Evolutionary conservation across 2,113 vertebrate species (phyloP).

Genomic region (Anolis carolinensis): DNA sequence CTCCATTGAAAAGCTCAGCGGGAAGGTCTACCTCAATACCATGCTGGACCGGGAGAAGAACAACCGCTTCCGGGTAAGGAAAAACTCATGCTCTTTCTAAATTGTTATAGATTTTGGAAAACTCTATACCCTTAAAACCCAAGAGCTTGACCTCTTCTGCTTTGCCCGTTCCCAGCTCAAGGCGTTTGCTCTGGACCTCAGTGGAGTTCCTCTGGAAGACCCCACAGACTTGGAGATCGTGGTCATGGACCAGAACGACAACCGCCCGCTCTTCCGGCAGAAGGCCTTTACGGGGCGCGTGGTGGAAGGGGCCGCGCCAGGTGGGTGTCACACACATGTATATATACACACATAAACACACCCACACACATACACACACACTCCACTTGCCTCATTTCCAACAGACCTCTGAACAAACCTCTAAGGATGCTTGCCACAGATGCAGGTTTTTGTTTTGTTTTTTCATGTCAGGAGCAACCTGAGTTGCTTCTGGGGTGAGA

Average conservation of each 20-base stretch:
- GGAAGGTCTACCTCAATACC: conserved; percentile 87
- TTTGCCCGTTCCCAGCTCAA: conserved; percentile 78
- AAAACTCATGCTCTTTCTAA: fast-evolving
- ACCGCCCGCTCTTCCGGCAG: conserved; percentile 85
- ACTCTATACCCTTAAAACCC: no score
- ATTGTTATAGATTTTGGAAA: neutral
- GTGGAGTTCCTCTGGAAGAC: conserved; percentile 88
- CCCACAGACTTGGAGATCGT: conserved; percentile 94
- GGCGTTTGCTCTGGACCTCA: conserved; percentile 91
- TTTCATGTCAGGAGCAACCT: no score
- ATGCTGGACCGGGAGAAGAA: conserved; percentile 91
- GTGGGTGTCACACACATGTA: no score
- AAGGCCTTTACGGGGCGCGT: conserved; percentile 79
- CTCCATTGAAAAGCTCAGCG: conserved; percentile 90
- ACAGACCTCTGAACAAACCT: no score
- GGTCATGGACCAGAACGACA: conserved; percentile 97
- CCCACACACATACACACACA: no score
- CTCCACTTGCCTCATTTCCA: no score
- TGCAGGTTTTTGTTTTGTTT: no score
- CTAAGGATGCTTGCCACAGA: no score
- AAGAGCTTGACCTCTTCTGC: neutral
- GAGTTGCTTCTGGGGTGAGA: no score
- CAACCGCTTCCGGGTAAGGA: conserved; percentile 84
- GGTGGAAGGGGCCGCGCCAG: conserved; percentile 89
- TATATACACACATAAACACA: no score